Evolutionary conservation across 2,113 vertebrate genomes (phyloP).

Genomic region (Aepyceros melampus): DNA sequence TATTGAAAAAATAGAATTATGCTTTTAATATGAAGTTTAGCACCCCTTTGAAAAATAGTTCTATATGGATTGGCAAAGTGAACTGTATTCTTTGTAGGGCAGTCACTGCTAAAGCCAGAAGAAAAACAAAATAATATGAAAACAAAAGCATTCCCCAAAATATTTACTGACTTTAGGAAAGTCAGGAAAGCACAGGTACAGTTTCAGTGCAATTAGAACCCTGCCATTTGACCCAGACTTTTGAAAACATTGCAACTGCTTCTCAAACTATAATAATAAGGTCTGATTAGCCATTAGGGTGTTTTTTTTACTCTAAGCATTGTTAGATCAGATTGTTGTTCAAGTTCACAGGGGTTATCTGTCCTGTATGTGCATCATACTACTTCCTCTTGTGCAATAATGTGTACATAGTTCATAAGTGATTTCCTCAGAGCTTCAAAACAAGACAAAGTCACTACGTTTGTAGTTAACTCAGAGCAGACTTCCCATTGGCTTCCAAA

Average conservation of each 20-base stretch:
- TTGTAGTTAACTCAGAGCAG: background rate
- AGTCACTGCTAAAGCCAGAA: background rate
- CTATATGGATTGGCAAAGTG: background rate
- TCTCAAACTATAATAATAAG: background rate
- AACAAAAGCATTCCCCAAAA: background rate
- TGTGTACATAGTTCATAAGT: background rate
- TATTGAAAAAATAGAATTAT: background rate
- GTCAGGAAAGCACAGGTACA: background rate
- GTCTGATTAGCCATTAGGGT: background rate
- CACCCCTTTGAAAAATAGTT: background rate
- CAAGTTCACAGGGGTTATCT: background rate
- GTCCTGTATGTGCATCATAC: background rate
- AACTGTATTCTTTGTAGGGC: background rate
- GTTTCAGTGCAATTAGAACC: background rate
- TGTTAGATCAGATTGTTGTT: background rate
- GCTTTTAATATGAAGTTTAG: background rate
- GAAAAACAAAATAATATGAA: background rate
- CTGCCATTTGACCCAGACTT: background rate
- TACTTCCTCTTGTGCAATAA: background rate
- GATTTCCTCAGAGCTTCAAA: slow-evolving; percentile 1
- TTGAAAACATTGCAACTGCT: background rate
- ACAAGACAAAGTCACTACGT: background rate
- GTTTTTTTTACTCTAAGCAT: background rate
- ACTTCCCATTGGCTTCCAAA: background rate
- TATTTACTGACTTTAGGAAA: background rate